Evolutionary conservation across 2,797 vertebrate species (phyloP).

Genomic region (Epinephelus awoara): DNA sequence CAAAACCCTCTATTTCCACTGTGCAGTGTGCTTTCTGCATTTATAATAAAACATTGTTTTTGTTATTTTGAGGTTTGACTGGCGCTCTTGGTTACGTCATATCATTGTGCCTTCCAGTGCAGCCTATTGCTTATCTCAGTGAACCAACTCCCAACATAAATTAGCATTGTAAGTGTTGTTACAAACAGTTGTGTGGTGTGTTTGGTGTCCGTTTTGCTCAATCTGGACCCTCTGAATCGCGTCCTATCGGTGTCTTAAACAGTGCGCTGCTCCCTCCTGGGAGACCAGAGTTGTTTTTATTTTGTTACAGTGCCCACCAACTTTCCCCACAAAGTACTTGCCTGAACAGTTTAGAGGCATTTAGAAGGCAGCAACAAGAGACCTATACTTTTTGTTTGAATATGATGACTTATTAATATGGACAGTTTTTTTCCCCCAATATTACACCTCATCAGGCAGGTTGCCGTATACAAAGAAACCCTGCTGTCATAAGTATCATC

Average conservation of each 20-base stretch:
- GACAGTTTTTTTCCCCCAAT: background rate
- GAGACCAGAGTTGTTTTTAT: no score
- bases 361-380: background rate
- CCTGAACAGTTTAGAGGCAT: background rate
- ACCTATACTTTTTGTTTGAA: background rate
- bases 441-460: background rate
- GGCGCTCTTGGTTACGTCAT: no score
- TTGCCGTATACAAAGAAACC: background rate
- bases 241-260: background rate
- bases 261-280: no score
- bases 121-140: no score
- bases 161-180: no score
- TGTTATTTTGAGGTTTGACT: no score
- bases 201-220: background rate
- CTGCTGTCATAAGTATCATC: slow-evolving; percentile 12
- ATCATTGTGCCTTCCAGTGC: no score
- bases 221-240: background rate
- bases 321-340: background rate
- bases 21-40: no score
- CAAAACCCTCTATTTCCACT: no score
- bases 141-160: no score
- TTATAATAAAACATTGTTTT: no score
- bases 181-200: background rate
- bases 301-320: no score
- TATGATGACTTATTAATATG: background rate